Conservation (phyloP, 2,113 vertebrate species). For the Plestiodon gilberti region DNA sequence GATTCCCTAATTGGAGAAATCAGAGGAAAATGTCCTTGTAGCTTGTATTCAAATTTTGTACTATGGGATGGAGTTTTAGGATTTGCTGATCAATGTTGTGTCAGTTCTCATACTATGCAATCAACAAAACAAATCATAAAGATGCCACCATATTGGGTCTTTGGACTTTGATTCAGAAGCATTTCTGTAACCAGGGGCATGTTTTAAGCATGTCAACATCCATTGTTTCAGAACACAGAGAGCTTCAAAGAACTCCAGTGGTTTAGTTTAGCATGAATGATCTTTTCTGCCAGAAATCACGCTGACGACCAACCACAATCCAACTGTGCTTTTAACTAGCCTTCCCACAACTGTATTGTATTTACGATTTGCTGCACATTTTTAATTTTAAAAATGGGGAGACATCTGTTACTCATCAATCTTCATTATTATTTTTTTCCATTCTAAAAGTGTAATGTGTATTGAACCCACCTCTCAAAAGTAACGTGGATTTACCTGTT, state of each 20-base stretch:
- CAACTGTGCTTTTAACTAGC: conserved; percentile 30
- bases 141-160: not conserved
- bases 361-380: not conserved
- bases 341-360: conserved; percentile 30
- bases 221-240: conserved; percentile 40
- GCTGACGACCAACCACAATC: conserved; percentile 37
- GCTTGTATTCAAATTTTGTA: not conserved
- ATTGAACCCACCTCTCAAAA: not conserved
- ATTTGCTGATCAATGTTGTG: conserved; percentile 45
- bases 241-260: conserved; percentile 62
- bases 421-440: conserved; percentile 40
- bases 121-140: conserved; percentile 27
- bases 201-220: conserved; percentile 29
- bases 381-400: not conserved
- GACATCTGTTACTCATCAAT: not conserved
- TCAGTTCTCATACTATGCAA: conserved; percentile 12
- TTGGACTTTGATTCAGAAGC: conserved; percentile 53
- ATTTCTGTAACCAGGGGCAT: conserved; percentile 49
- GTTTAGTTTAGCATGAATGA: conserved; percentile 40
- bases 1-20: conserved; percentile 36
- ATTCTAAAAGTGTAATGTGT: not conserved
- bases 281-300: conserved; percentile 27
- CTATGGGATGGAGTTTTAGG: conserved; percentile 7
- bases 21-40: not conserved
- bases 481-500: not conserved